phyloP scores from a whole-genome alignment of 2,797 vertebrate genomes.

The Capromys pilorides region DNA sequence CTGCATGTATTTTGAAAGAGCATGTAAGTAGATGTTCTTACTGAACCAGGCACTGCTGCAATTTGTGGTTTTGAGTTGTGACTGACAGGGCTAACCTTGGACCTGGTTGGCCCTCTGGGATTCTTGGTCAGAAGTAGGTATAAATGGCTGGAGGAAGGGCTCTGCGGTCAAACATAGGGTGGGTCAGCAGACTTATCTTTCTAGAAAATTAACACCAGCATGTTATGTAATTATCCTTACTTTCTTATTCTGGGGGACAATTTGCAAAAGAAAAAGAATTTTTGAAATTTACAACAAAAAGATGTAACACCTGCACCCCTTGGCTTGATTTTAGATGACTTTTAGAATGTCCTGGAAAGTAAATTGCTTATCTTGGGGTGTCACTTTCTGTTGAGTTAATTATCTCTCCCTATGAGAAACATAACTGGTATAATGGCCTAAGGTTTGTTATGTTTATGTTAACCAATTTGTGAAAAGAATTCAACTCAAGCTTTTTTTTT shows the following conservation, averaged over 20 bases:
- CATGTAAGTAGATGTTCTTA: slow-evolving; percentile 3
- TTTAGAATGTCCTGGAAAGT: slow-evolving; percentile 70
- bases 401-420: slow-evolving; percentile 55
- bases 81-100: neutral
- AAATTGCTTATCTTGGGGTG: slow-evolving; percentile 32
- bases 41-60: neutral
- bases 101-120: neutral
- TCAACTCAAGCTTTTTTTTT: slow-evolving; percentile 73
- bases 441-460: neutral
- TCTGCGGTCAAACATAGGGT: neutral
- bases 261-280: slow-evolving; percentile 34
- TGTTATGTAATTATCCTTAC: slow-evolving; percentile 37
- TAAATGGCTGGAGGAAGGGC: neutral
- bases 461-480: slow-evolving; percentile 75
- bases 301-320: slow-evolving; percentile 22
- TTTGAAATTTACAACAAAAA: slow-evolving; percentile 55
- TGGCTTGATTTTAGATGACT: slow-evolving; percentile 45
- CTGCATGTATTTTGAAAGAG: slow-evolving; percentile 37
- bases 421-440: neutral
- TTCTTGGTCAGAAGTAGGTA: neutral
- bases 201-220: neutral
- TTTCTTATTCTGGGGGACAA: neutral
- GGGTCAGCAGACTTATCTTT: slow-evolving; percentile 36
- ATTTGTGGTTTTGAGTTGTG: neutral
- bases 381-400: slow-evolving; percentile 67